Conservation (phyloP, 2,888 invertebrate species). For the Hirtodrosophila duncani region DNA sequence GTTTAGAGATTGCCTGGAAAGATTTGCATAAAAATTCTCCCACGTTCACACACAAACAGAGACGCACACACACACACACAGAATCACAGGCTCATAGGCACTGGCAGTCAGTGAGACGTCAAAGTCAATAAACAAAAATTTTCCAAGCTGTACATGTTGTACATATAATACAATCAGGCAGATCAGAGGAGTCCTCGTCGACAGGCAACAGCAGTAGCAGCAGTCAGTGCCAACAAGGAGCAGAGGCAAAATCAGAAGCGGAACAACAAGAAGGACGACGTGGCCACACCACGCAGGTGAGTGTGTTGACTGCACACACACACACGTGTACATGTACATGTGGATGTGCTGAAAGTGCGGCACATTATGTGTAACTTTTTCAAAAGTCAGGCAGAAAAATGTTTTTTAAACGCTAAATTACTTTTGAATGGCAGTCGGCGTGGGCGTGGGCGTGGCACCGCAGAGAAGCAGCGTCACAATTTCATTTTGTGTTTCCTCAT, state of each 20-base stretch:
- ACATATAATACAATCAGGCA: slow-evolving; percentile 59
- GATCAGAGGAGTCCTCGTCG: too few relatives aligned
- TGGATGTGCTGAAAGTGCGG: slow-evolving; percentile 21
- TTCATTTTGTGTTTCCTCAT: slow-evolving; percentile 65
- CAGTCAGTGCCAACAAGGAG: too few relatives aligned
- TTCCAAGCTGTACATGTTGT: neutral
- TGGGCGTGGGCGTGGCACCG: slow-evolving; percentile 38
- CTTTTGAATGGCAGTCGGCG: slow-evolving; percentile 61
- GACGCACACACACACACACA: neutral
- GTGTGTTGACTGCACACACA: slow-evolving; percentile 43
- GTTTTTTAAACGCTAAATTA: slow-evolving; percentile 72
- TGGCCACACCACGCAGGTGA: slow-evolving; percentile 60
- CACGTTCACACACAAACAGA: slow-evolving; percentile 1
- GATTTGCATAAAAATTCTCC: too few relatives aligned
- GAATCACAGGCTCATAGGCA: slow-evolving; percentile 11
- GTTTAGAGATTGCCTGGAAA: too few relatives aligned
- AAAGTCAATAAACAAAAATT: slow-evolving; percentile 56
- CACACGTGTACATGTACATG: slow-evolving; percentile 4
- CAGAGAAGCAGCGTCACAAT: slow-evolving; percentile 54
- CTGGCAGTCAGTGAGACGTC: slow-evolving; percentile 42
- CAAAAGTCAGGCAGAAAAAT: slow-evolving; percentile 70
- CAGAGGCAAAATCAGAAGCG: neutral
- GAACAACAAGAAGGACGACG: slow-evolving; percentile 11
- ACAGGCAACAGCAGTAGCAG: slow-evolving; percentile 50
- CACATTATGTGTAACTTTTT: slow-evolving; percentile 62